Evolutionary conservation across 2,888 invertebrate species (phyloP).

Genomic region (Dicycla oo): DNA sequence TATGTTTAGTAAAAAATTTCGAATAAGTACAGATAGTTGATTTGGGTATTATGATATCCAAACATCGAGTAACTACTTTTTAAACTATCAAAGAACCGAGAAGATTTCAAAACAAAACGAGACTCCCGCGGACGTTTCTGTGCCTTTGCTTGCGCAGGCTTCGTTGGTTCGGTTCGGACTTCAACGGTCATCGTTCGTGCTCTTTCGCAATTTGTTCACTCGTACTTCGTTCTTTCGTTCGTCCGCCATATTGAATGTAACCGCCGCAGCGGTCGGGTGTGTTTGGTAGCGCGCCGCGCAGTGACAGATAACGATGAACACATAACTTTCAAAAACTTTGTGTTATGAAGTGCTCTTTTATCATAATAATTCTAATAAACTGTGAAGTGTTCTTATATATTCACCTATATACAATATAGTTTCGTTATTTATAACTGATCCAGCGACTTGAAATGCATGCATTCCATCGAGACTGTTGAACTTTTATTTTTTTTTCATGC

Average conservation of each 20-base stretch:
- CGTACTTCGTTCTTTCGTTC: conserved; percentile 64
- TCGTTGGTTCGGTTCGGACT: conserved; percentile 32
- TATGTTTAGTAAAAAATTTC: neutral
- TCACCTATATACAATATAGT: conserved; percentile 50
- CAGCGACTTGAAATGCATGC: conserved; percentile 86
- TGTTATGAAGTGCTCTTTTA: conserved; percentile 69
- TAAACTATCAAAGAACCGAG: neutral
- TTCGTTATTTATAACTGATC: conserved; percentile 68
- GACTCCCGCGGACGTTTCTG: conserved; percentile 13
- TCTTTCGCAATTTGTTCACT: conserved; percentile 63
- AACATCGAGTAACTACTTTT: neutral
- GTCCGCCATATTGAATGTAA: conserved; percentile 85
- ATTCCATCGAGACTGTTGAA: conserved; percentile 89
- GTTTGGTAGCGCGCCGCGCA: conserved; percentile 74
- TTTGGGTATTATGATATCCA: neutral
- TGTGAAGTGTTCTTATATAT: conserved; percentile 74
- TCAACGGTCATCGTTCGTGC: conserved; percentile 55
- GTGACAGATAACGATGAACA: conserved; percentile 85
- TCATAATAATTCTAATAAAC: conserved; percentile 64
- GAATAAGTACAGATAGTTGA: neutral
- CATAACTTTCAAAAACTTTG: conserved; percentile 80
- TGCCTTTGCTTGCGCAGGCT: conserved; percentile 53
- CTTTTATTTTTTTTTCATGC: conserved; percentile 82
- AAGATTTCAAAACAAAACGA: conserved; percentile 44
- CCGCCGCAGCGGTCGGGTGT: conserved; percentile 72